Percentiles rank a stretch among this genome's conserved stretches.
Evolutionary conservation across 2,797 vertebrate genomes (phyloP).

Genomic region (Sebastes vulpes): DNA sequence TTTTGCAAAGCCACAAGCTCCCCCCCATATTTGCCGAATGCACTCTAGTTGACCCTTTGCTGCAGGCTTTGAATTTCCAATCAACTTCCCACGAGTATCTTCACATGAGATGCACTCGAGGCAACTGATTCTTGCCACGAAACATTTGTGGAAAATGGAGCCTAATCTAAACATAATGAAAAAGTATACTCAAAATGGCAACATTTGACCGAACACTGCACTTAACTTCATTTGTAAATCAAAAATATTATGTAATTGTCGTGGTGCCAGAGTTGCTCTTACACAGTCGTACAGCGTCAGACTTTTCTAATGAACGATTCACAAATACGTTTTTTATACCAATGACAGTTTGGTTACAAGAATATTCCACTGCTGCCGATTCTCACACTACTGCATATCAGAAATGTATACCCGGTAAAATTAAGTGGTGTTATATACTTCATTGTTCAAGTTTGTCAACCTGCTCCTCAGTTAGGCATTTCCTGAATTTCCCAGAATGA

Average conservation of each 20-base stretch:
- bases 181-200: conserved; percentile 18
- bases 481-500: no score
- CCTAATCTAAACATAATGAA: conserved; percentile 35
- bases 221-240: conserved; percentile 6
- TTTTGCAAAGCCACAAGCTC: conserved; percentile 45
- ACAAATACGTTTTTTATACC: neutral
- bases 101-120: conserved; percentile 49
- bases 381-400: neutral
- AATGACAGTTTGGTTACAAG: neutral
- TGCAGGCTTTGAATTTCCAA: conserved; percentile 74
- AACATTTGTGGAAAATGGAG: conserved; percentile 23
- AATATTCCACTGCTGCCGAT: neutral
- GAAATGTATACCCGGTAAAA: neutral
- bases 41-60: conserved; percentile 70
- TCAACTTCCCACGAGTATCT: conserved; percentile 69
- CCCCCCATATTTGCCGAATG: conserved; percentile 51
- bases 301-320: neutral
- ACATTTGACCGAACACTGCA: conserved; percentile 20
- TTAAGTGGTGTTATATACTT: neutral
- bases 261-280: neutral
- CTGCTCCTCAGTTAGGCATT: no score
- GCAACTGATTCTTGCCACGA: conserved; percentile 34
- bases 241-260: neutral
- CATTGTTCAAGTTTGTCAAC: neutral
- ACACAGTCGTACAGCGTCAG: neutral